Conservation (phyloP, 2,888 invertebrate species). For the Drosophila atripex region DNA sequence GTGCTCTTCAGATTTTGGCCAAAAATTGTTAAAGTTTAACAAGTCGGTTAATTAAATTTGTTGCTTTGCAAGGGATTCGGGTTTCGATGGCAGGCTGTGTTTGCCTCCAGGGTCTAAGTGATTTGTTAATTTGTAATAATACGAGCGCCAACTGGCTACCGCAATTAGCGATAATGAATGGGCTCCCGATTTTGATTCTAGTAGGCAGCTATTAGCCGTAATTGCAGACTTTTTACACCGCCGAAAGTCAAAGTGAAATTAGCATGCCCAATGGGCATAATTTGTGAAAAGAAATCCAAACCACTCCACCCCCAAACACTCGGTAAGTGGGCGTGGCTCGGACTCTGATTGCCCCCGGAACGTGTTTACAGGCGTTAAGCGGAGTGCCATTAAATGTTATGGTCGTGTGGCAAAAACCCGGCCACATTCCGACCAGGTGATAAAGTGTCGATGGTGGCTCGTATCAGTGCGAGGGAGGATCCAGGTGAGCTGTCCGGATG, state of each 20-base stretch:
- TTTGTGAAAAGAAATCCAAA: constrained; percentile 54
- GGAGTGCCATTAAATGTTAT: constrained; percentile 72
- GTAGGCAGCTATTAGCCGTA: constrained; percentile 68
- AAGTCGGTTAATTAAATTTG: constrained; percentile 72
- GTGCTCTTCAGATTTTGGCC: constrained; percentile 36
- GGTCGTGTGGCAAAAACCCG: constrained; percentile 53
- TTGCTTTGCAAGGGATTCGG: constrained; percentile 43
- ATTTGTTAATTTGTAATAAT: constrained; percentile 69
- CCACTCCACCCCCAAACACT: constrained; percentile 2
- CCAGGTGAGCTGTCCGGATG: not conserved
- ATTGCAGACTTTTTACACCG: constrained; percentile 65
- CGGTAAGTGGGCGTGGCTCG: constrained; percentile 38
- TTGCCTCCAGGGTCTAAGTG: constrained; percentile 56
- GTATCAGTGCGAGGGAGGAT: constrained; percentile 11
- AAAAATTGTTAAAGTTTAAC: constrained; percentile 66
- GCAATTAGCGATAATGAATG: constrained; percentile 70
- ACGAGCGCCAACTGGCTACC: constrained; percentile 50
- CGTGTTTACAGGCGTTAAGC: constrained; percentile 77
- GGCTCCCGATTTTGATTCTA: constrained; percentile 56
- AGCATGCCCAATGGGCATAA: constrained; percentile 72
- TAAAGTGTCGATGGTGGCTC: constrained; percentile 69
- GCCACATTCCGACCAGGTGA: constrained; percentile 66
- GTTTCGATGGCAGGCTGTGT: constrained; percentile 12
- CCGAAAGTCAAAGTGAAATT: constrained; percentile 69
- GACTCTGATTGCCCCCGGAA: constrained; percentile 54